Conservation (phyloP, 2,797 vertebrate species). For the Danio albolineatus region DNA sequence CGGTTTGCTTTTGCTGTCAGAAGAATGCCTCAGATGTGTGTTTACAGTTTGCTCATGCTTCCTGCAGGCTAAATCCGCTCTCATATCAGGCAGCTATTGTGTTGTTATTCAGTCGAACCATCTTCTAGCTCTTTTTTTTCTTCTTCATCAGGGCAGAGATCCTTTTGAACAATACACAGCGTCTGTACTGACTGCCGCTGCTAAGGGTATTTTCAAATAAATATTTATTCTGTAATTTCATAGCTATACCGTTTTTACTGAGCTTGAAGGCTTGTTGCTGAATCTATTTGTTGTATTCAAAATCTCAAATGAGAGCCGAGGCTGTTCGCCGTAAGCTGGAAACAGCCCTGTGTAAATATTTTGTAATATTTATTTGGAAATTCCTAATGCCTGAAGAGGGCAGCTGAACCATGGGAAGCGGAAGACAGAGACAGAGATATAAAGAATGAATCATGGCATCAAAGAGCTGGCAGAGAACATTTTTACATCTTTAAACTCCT, state of each 20-base stretch:
- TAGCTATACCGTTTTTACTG: constrained; percentile 15
- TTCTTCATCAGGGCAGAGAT: constrained; percentile 29
- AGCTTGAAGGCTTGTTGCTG: constrained; percentile 18
- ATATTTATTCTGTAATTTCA: constrained; percentile 43
- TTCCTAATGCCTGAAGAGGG: neutral
- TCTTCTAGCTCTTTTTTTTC: neutral
- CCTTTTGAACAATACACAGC: constrained; percentile 27
- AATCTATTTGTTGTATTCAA: constrained; percentile 3
- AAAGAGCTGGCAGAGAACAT: neutral
- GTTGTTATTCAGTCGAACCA: constrained; percentile 31
- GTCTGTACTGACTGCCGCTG: constrained; percentile 29
- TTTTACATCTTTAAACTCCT: constrained; percentile 16
- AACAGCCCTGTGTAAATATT: constrained; percentile 29
- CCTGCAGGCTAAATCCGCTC: constrained; percentile 11
- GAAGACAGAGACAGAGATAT: constrained; percentile 5
- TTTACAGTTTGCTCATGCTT: constrained; percentile 26
- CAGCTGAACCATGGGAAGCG: constrained; percentile 2
- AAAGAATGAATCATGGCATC: constrained; percentile 19
- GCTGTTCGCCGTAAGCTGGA: constrained; percentile 17
- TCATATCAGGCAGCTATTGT: constrained; percentile 5
- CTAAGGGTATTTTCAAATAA: constrained; percentile 44
- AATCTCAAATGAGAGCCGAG: constrained; percentile 33
- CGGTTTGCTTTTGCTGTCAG: constrained; percentile 24
- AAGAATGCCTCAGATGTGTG: constrained; percentile 17
- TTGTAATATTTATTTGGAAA: constrained; percentile 17